Evolutionary conservation across 1,140 invertebrate species (phyloP), one percentile per base, ranked within the genome.

Genomic region (Drosophila asahinai): DNA sequence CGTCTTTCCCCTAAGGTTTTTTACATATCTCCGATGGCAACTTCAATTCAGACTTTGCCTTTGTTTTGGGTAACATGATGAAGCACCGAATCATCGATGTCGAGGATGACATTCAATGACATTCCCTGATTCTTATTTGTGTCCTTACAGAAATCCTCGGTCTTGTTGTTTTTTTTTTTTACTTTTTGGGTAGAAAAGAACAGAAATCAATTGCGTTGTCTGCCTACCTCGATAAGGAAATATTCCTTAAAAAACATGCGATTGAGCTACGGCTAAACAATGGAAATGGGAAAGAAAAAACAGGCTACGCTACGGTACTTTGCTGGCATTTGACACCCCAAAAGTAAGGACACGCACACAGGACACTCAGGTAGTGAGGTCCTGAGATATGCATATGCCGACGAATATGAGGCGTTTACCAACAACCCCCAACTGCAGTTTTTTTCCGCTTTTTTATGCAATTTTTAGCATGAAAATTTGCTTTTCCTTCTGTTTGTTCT

Each of bases 191-290:
- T 81, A 90, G 73, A 87, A 87, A 87, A 87, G 80, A 70, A 78
- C 64, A 77, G 67, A 87, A 89, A 89, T 89, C 84, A 89, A 89
- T 89, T 89, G 86, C 84, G 86, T 76, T 87, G 84, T 81, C 83
- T 73, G 65, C 42, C 66, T 61, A 43, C 40, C 47, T 64, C 77
- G 81, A 77, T 86, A 86, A 86, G 80, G 58, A 81, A 87, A 71
- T 81, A 36, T 75, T 81, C 71, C 65, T 81, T 81, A 67, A 78
- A 83, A 83, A 84, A 80, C 63, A 60, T 15, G 33, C 65, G 38
- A 64, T 64, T 22, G 22, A 74, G 40, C 59, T 30, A 43, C 40
- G 61, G 73, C 67, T 51, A 78, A 84, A 89, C 77, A 87, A 89
- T 77, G 48, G 80, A 60, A 83, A 80, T 75, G 36, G 72, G 48